Conservation (phyloP, 2,113 vertebrate species). For the Spea multiplicata region DNA sequence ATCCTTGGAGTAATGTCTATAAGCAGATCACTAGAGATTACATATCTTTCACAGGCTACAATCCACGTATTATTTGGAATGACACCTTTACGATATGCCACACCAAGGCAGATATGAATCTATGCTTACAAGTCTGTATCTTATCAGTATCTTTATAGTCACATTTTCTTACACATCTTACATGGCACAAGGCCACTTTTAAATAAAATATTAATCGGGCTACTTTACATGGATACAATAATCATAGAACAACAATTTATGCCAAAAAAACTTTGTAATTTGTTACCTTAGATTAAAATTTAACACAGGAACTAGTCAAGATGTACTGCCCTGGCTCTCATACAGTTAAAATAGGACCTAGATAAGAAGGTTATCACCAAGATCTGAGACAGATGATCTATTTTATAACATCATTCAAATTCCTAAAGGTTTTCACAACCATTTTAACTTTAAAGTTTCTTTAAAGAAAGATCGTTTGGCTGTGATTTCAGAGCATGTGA, state of each 20-base stretch:
- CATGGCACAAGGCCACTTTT: not conserved
- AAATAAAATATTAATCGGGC: not conserved
- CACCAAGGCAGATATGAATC: conserved; percentile 20
- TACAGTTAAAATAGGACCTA: not conserved
- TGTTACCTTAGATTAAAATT: too few species aligned
- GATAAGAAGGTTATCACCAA: not conserved
- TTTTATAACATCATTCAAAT: conserved; percentile 1
- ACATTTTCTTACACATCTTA: conserved; percentile 14
- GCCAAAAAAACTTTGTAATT: too few species aligned
- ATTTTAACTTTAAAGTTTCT: not conserved
- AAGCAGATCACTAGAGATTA: conserved; percentile 13
- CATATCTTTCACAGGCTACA: conserved; percentile 27
- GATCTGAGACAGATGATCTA: not conserved
- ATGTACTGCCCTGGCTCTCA: too few species aligned
- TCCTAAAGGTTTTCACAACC: not conserved
- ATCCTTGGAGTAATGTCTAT: conserved; percentile 11
- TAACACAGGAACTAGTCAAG: too few species aligned
- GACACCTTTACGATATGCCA: conserved; percentile 30
- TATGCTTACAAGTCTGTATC: conserved; percentile 17
- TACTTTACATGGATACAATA: not conserved
- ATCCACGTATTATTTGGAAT: conserved; percentile 16
- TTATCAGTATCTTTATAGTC: conserved; percentile 26
- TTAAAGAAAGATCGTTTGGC: not conserved
- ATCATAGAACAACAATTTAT: too few species aligned
- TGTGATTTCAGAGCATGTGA: not conserved